phyloP scores from a whole-genome alignment of 2,113 vertebrate genomes.

The Numenius arquata region DNA sequence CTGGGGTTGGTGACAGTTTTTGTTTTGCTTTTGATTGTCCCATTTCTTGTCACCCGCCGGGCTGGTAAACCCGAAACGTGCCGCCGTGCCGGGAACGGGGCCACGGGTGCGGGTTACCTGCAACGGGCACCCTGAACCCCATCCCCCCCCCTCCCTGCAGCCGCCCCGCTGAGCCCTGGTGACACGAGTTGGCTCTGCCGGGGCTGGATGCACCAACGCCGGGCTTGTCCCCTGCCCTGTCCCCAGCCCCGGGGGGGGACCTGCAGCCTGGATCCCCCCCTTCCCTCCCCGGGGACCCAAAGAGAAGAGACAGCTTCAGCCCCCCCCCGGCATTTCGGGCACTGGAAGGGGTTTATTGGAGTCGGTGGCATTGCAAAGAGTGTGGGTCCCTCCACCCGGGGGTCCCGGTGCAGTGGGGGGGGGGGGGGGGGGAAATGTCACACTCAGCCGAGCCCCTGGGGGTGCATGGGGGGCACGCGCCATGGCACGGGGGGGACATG shows the following conservation, averaged over 20 bases:
- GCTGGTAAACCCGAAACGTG: background rate
- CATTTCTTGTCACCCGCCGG: background rate
- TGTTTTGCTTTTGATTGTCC: background rate
- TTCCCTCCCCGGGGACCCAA: background rate
- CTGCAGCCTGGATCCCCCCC: background rate
- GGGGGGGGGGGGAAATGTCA: too few species aligned
- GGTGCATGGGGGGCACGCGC: too few species aligned
- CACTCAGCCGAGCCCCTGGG: too few species aligned
- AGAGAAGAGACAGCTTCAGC: background rate
- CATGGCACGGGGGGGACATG: too few species aligned
- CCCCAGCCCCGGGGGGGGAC: background rate
- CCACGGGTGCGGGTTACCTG: accelerated
- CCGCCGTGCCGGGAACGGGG: background rate
- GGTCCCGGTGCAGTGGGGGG: background rate
- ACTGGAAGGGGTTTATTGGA: constrained; percentile 71
- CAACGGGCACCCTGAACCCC: background rate
- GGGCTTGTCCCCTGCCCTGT: background rate
- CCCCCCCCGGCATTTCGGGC: background rate
- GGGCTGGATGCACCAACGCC: background rate
- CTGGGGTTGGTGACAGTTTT: background rate
- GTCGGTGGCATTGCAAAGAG: constrained; percentile 30
- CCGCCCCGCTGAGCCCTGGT: background rate
- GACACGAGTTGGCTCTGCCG: background rate
- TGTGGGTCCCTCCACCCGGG: background rate
- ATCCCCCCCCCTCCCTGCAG: background rate